Evolutionary conservation across 2,113 vertebrate genomes (phyloP), one percentile per base, ranked within the genome.

Genomic region (Pipa parva): DNA sequence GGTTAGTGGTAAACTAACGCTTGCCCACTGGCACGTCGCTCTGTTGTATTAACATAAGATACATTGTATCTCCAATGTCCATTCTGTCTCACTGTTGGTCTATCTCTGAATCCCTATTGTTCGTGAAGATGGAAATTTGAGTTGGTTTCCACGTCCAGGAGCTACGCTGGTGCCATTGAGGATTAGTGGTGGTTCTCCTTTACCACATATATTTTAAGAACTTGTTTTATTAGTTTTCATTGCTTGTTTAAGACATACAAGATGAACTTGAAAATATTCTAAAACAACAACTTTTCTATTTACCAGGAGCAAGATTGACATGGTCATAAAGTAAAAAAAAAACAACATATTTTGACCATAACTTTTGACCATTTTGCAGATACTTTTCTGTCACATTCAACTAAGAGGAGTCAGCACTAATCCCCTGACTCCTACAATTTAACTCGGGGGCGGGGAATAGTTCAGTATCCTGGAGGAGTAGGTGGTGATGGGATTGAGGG

Each of bases 231-330:
- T 22, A n/a, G 26, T 28, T 25, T 37, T 24, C 25, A 51, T 39
- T 12, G 9, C 33, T 26, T 15, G 24, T 20, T 26, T 56, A 57
- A 56, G 21, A 37, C 31, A 51, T 65, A 57, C 63, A 65, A 65
- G 63, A 33, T 57, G 63, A 42, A n/a, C 39, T n/a, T 42, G 39
- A n/a, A 36, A 36, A 36, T 36, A 42, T 42, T n/a, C 8, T 49
- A 21, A 7, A 45, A 22, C 17, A 42, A 26, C 25, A 46, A 36
- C 31, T 6, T n/a, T 27, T 55, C 27, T 33, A 42, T 28, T 46
- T 65, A 56, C 26, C 52, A 33, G 63, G 29, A 57, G 39, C n/a
- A n/a, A n/a, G n/a, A n/a, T n/a, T n/a, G n/a, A n/a, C n/a, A n/a
- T n/a, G n/a, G n/a, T n/a, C n/a, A n/a, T n/a, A n/a, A n/a, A n/a